phyloP scores from a whole-genome alignment of 2,113 vertebrate species.

The Mormoops blainvillei region DNA sequence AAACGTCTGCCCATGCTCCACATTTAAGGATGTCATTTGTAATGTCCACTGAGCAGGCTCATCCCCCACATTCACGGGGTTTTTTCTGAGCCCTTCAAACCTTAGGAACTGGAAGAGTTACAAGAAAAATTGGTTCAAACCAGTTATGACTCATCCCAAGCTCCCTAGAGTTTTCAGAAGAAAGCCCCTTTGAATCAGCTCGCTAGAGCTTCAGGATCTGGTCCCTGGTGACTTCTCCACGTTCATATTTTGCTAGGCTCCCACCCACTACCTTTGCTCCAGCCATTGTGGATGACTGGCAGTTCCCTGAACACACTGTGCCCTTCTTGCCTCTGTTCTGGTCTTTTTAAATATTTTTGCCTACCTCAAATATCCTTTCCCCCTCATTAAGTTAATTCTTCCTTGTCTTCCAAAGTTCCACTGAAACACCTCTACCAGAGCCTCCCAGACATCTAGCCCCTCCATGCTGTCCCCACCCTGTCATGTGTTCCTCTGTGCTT shows the following conservation, averaged over 20 bases:
- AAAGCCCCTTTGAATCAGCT: neutral
- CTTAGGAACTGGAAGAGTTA: neutral
- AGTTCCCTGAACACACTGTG: neutral
- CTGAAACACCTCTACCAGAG: neutral
- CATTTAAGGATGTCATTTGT: neutral
- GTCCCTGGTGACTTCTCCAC: neutral
- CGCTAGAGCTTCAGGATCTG: neutral
- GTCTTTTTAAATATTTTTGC: neutral
- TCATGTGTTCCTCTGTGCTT: neutral
- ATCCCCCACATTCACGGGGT: neutral
- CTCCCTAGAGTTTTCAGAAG: neutral
- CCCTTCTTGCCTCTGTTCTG: neutral
- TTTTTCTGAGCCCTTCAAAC: neutral
- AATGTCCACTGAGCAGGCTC: neutral
- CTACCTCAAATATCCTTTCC: neutral
- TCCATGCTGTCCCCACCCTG: neutral
- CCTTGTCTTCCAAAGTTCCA: neutral
- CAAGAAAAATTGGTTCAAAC: constrained; percentile 4
- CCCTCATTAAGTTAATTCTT: neutral
- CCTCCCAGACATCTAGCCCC: neutral
- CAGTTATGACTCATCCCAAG: neutral
- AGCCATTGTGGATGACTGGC: neutral
- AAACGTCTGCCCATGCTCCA: neutral
- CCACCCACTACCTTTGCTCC: neutral
- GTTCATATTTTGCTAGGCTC: neutral